A percentile compares a stretch with the other conserved stretches of the same genome.
phyloP scores from a whole-genome alignment of 2,888 invertebrate species.

The Spisula subtruncata region DNA sequence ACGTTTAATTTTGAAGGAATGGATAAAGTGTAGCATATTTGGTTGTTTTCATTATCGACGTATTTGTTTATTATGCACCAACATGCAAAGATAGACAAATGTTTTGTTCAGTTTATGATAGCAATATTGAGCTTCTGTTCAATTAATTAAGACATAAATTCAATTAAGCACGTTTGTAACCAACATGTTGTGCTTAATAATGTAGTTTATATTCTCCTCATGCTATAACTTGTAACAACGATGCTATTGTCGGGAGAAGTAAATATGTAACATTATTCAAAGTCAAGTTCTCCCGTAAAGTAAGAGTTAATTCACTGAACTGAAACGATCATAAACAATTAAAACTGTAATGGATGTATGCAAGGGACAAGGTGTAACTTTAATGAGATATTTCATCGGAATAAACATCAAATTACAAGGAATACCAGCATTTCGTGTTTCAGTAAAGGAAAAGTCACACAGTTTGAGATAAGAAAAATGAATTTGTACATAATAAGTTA shows the following conservation, averaged over 20 bases:
- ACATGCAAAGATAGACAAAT: neutral
- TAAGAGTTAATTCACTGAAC: constrained; percentile 6
- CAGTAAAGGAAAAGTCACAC: neutral
- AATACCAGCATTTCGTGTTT: neutral
- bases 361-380: neutral
- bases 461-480: neutral
- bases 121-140: neutral
- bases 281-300: neutral
- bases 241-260: neutral
- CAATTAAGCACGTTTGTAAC: neutral
- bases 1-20: neutral
- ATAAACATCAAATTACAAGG: neutral
- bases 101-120: neutral
- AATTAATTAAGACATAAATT: neutral
- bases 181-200: neutral
- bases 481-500: neutral
- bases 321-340: neutral
- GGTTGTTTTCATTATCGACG: neutral
- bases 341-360: neutral
- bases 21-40: neutral
- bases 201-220: neutral
- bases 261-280: constrained; percentile 4
- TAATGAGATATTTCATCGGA: neutral
- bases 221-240: neutral
- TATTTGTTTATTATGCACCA: neutral